These are phyloP conservation scores for Xestia rhomboidea DNA, from an alignment of 2,888 invertebrate species.

Conservation along the genomic window DNA sequence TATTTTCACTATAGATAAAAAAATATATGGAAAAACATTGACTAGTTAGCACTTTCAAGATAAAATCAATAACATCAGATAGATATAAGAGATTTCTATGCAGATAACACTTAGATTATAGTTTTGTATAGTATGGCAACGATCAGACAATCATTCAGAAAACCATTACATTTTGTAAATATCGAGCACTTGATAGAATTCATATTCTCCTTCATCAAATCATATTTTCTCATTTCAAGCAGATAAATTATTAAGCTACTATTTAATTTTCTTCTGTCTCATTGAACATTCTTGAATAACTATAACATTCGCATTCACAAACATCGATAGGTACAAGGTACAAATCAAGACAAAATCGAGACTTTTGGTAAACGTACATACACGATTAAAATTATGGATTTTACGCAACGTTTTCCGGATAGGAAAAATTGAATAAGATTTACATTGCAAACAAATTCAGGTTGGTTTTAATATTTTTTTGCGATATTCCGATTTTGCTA, in stretches of 20 bases:
- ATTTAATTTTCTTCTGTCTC: neutral
- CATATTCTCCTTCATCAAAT: neutral
- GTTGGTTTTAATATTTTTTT: neutral
- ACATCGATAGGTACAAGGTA: neutral
- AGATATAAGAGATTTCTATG: slow-evolving; percentile 40
- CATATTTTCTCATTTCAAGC: slow-evolving; percentile 7
- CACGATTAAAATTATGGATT: neutral
- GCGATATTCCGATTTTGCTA: slow-evolving; percentile 46
- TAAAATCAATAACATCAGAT: slow-evolving; percentile 9
- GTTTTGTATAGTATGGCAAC: neutral
- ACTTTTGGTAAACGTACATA: neutral
- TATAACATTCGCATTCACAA: neutral
- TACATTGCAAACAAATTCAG: neutral
- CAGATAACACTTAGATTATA: slow-evolving; percentile 19
- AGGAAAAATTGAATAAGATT: slow-evolving; percentile 8
- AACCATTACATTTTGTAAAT: neutral
- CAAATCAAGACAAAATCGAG: neutral
- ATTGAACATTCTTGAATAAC: neutral
- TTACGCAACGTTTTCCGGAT: neutral
- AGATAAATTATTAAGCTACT: neutral
- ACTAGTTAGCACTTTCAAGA: slow-evolving; percentile 45
- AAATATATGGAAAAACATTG: slow-evolving; percentile 25
- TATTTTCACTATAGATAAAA: neutral
- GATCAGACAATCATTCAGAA: slow-evolving; percentile 6
- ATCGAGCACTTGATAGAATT: neutral